phyloP scores from a whole-genome alignment of 2,888 invertebrate species.

The Monoplex corrugatus region DNA sequence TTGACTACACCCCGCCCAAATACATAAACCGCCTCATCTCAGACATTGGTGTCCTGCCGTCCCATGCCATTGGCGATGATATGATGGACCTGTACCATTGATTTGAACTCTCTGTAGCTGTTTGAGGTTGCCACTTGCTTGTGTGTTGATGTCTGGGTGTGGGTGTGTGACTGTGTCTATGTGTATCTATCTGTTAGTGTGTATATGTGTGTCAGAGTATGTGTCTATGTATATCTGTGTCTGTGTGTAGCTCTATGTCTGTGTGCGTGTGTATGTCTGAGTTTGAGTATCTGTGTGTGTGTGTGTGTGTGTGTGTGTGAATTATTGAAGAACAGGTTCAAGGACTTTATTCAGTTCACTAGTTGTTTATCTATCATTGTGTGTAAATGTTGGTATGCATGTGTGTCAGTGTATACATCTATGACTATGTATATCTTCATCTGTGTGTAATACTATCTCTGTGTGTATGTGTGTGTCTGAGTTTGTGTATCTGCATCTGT shows the following conservation, averaged over 20 bases:
- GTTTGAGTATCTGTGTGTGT: background rate
- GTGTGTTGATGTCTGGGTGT: background rate
- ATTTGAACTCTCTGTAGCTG: background rate
- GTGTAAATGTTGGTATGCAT: too few relatives aligned
- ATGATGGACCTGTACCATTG: constrained; percentile 92
- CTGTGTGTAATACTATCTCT: too few relatives aligned
- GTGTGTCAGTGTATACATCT: too few relatives aligned
- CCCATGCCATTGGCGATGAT: constrained; percentile 98
- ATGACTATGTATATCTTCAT: too few relatives aligned
- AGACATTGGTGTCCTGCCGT: constrained; percentile 96
- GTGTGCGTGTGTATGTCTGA: background rate
- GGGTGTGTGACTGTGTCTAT: constrained; percentile 7
- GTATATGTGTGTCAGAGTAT: background rate
- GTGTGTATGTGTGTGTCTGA: too few relatives aligned
- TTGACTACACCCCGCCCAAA: constrained; percentile 98
- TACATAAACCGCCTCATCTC: constrained; percentile 96
- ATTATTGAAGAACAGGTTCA: too few relatives aligned
- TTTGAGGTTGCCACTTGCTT: background rate
- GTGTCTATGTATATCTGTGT: background rate
- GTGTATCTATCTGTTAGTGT: background rate
- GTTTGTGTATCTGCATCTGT: too few relatives aligned
- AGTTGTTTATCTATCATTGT: too few relatives aligned
- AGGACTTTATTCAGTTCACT: too few relatives aligned
- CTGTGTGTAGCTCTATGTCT: background rate
- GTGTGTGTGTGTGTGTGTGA: constrained; percentile 9